These are phyloP conservation scores for Zonotrichia leucophrys DNA, from an alignment of 2,113 vertebrate species.

Conservation along the genomic window DNA sequence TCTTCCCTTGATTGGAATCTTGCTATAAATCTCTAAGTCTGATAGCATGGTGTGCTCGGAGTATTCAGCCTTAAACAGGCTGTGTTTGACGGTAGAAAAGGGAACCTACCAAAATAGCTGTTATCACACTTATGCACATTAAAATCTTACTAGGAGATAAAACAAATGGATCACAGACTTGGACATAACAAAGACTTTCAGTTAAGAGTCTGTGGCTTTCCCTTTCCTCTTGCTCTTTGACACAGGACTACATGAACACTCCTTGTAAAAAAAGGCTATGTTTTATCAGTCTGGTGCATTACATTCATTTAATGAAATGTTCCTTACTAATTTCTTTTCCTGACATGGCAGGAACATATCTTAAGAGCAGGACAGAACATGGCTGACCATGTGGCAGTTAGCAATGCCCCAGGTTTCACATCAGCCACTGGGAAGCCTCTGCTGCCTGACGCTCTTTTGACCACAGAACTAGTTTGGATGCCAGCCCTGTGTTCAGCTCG, in stretches of 20 bases:
- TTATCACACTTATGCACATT: background rate
- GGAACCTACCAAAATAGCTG: background rate
- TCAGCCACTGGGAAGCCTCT: background rate
- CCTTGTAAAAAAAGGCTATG: background rate
- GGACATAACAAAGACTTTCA: background rate
- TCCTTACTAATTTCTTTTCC: background rate
- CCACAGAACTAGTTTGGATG: background rate
- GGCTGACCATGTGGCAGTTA: background rate
- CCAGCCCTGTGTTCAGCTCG: rapidly evolving
- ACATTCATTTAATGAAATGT: background rate
- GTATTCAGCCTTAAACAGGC: background rate
- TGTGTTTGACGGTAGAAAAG: background rate
- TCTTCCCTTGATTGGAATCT: background rate
- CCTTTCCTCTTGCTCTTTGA: background rate
- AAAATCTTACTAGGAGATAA: background rate
- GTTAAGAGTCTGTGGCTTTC: background rate
- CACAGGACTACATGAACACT: background rate
- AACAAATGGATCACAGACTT: background rate
- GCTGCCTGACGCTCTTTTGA: background rate
- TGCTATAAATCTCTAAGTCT: background rate
- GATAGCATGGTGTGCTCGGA: background rate
- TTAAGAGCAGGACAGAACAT: background rate
- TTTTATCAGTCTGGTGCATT: background rate
- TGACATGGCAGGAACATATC: background rate
- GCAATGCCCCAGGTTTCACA: background rate